Evolutionary conservation across 2,113 vertebrate species (phyloP), one percentile per base, ranked within the genome.

Genomic region (Strix aluco): DNA sequence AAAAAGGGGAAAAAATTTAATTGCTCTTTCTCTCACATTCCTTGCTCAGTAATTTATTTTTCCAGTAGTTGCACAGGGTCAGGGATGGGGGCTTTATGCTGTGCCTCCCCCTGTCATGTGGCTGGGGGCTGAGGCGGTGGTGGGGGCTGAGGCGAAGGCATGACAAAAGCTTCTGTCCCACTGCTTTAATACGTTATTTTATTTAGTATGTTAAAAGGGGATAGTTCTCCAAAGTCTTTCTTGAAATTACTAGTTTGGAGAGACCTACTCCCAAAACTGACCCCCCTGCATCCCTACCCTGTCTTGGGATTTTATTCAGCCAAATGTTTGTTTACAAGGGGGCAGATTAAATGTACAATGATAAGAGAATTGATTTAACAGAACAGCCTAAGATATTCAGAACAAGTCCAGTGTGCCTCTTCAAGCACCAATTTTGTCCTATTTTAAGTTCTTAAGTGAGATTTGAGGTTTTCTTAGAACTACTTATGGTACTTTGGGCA

Each of bases 41-140:
- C 49, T 70, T n/a, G 40, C 72, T 93, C 38, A 58, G 89, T 86
- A 93, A 97, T 92, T 96, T 96, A 66, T 97, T 97, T 97, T 97
- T 84, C 91, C 91, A 95, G 96, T 75, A 96, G 88, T 44, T 91
- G 94, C 82, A 92, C 87, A 51, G 89, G 77, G 65, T 88, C 44
- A 26, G 70, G 90, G 46, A 59, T 52, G 81, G 73, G 65, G 58
- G 84, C 91, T 97, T 93, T 90, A 54, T 61, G 94, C 92, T 92
- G 70, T 86, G 54, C 44, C 62, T 96, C 55, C 25, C 19, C 51
- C 18, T 6, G 0, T 85, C 42, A 44, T n/a, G 46, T 15, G 14
- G 51, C 26, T 46, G 1, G 47, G 62, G 66, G 63, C 40, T 17
- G 26, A 65, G 49, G 7, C 19, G 30, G 71, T 62, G 81, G 7